A percentile compares a stretch with the other conserved stretches of the same genome.
These are phyloP conservation scores for Gryon sp. DNA, from an alignment of 1,140 invertebrate genomes.

Conservation along the genomic window DNA sequence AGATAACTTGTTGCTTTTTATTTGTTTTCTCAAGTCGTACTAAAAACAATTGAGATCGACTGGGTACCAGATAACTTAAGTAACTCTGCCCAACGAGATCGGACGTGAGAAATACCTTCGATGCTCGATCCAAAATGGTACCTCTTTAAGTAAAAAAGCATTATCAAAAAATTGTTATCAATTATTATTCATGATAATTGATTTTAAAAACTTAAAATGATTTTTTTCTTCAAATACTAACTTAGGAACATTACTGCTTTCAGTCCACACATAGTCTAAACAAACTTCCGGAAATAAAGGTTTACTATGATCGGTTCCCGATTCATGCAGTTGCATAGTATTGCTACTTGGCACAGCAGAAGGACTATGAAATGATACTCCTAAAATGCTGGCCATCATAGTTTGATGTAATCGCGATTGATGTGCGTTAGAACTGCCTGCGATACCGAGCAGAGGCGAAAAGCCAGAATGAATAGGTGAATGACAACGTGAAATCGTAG, in stretches of 20 bases:
- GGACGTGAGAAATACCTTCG: slow-evolving; percentile 88
- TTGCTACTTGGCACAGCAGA: slow-evolving; percentile 58
- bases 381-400: slow-evolving; percentile 68
- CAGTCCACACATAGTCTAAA: slow-evolving; percentile 93
- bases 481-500: slow-evolving; percentile 78
- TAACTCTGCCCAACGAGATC: slow-evolving; percentile 92
- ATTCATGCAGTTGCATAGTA: slow-evolving; percentile 69
- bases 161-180: no score
- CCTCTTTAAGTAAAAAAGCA: slow-evolving; percentile 67
- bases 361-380: slow-evolving; percentile 67
- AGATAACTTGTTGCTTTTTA: slow-evolving; percentile 83
- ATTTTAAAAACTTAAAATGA: background rate
- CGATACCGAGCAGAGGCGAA: slow-evolving; percentile 66
- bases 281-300: slow-evolving; percentile 91
- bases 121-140: slow-evolving; percentile 80
- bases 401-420: slow-evolving; percentile 74
- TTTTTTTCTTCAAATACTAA: slow-evolving; percentile 70
- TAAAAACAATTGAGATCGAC: slow-evolving; percentile 84
- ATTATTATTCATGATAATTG: background rate
- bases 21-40: slow-evolving; percentile 88
- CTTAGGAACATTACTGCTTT: slow-evolving; percentile 81
- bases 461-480: slow-evolving; percentile 76
- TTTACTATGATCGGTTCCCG: slow-evolving; percentile 78
- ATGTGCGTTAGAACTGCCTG: slow-evolving; percentile 63
- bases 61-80: slow-evolving; percentile 88